A percentile compares a stretch with the other conserved stretches of the same genome.
Conservation (phyloP, 2,797 vertebrate genomes). For the Amphiprion clarkii region DNA sequence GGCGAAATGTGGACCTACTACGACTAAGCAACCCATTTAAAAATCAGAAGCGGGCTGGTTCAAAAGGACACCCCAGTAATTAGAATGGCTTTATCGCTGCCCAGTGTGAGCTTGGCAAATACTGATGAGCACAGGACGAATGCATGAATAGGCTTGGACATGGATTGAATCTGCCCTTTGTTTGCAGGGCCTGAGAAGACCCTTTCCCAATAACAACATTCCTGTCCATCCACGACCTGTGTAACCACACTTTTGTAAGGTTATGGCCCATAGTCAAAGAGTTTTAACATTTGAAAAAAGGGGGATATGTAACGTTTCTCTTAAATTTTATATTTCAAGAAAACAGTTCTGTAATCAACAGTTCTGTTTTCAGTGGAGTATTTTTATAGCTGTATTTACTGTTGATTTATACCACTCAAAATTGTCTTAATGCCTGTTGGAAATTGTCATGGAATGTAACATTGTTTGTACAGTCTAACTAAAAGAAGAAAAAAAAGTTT, state of each 20-base stretch:
- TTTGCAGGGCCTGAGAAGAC: constrained; percentile 81
- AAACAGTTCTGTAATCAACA: constrained; percentile 48
- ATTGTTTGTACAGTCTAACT: constrained; percentile 72
- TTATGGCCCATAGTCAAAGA: constrained; percentile 67
- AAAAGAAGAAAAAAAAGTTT: constrained; percentile 37
- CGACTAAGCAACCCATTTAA: constrained; percentile 71
- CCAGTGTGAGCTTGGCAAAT: constrained; percentile 78
- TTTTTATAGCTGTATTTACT: constrained; percentile 72
- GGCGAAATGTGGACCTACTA: constrained; percentile 59
- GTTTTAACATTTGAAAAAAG: constrained; percentile 50
- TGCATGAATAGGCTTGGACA: constrained; percentile 84
- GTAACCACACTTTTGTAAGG: constrained; percentile 78
- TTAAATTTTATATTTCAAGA: constrained; percentile 49
- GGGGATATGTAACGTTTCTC: constrained; percentile 45
- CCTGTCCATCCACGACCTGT: constrained; percentile 80
- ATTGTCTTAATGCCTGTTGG: constrained; percentile 60
- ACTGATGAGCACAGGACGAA: constrained; percentile 79
- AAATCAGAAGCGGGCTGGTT: constrained; percentile 70
- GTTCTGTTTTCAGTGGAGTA: constrained; percentile 62
- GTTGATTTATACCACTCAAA: constrained; percentile 70
- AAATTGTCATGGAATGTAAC: constrained; percentile 65
- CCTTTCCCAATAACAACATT: constrained; percentile 85
- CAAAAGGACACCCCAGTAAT: constrained; percentile 80
- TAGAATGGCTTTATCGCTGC: constrained; percentile 80
- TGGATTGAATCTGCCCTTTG: constrained; percentile 87